Evolutionary conservation across 2,113 vertebrate genomes (phyloP), one percentile per base, ranked within the genome.

Genomic region (Pteropus alecto): DNA sequence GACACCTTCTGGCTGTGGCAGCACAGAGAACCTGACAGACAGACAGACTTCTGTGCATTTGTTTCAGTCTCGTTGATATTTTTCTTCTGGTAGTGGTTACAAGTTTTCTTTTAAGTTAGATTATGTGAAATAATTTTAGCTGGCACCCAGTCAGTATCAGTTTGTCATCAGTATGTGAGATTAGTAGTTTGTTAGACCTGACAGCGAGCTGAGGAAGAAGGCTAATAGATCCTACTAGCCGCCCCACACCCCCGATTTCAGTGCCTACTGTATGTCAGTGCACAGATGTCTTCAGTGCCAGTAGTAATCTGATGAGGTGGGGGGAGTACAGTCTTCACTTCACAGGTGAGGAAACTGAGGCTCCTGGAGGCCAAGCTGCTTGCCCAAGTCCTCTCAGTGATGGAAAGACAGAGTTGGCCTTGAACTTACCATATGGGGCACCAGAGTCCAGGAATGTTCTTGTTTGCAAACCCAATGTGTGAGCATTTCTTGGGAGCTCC

Each of bases 71-170:
- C 76, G 21, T 12, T 74, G 61, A 35, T 77, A 82, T 16, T 96
- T 65, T 63, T 65, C 15, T 38, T 76, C 68, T 81, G 15, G 67
- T 76, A 21, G 63, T 68, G 48, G 85, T 87, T 95, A 46, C 30
- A 96, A 90, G 65, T 97, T 97, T 97, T 95, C 56, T 89, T 81
- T 68, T 22, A 61, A 88, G 38, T 60, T 56, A 51, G 56, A 33
- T 94, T 63, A 70, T 4, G 18, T 14, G 41, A 68, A 85, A 21
- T 71, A 65, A 48, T 56, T 61, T 84, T 90, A 58, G 33, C 48
- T 65, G 38, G 74, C 63, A 48, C 33, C 35, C 21, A 26, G 43
- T 67, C 24, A 54, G 54, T 56, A 38, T 83, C 43, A 83, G 26
- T 58, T 26, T 63, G 35, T 38, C 38, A 41, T 61, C 46, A 33